A percentile compares a stretch with the other conserved stretches of the same genome.
Conservation (phyloP, 2,113 vertebrate species). For the Prietella phreatophila region DNA sequence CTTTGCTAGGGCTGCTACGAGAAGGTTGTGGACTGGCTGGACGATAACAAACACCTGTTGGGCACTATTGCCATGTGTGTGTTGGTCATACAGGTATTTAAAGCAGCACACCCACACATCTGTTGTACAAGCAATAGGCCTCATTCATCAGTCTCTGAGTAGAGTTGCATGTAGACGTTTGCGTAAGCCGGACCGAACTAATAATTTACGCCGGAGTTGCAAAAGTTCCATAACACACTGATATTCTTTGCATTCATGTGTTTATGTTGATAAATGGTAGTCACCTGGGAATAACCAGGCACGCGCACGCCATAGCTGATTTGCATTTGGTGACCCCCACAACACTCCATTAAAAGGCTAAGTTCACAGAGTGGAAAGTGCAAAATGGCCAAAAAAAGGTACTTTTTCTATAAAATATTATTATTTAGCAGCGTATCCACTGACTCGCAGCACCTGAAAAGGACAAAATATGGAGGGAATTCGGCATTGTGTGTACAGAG, state of each 20-base stretch:
- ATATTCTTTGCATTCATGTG: not conserved
- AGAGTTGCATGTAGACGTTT: not conserved
- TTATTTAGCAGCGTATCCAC: not conserved
- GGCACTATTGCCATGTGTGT: conserved; percentile 91
- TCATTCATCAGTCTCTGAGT: not conserved
- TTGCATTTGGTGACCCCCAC: not conserved
- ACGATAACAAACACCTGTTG: conserved; percentile 90
- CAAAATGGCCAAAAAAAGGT: not conserved
- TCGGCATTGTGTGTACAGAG: too few relatives aligned
- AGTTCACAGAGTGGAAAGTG: not conserved
- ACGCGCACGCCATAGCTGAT: not conserved
- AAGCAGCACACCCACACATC: not conserved
- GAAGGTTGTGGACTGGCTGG: conserved; percentile 89
- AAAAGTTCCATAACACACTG: not conserved
- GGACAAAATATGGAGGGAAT: not conserved
- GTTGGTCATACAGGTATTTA: conserved; percentile 87
- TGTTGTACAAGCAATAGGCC: not conserved
- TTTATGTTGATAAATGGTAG: not conserved
- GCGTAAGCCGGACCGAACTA: not conserved
- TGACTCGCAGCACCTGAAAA: not conserved
- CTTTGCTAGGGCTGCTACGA: conserved; percentile 86
- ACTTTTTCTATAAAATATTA: not conserved
- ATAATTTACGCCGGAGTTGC: not conserved
- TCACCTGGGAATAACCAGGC: not conserved
- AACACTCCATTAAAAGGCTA: not conserved